Evolutionary conservation across 2,113 vertebrate genomes (phyloP).

Genomic region (Phaethon lepturus): DNA sequence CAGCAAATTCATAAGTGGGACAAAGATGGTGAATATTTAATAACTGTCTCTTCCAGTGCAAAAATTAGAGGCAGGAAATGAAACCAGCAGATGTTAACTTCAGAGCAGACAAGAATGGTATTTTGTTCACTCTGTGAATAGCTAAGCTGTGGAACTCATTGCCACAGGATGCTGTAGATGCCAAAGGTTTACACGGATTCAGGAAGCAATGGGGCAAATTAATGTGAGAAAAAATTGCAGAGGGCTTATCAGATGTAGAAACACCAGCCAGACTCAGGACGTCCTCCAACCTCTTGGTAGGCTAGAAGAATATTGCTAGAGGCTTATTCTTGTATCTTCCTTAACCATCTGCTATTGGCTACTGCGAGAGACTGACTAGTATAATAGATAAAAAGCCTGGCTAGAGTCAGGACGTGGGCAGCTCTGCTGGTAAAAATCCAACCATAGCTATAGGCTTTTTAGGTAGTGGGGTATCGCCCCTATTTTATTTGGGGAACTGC

Average conservation of each 20-base stretch:
- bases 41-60: background rate
- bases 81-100: conserved; percentile 24
- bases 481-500: background rate
- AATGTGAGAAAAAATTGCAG: background rate
- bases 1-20: background rate
- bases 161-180: background rate
- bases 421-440: background rate
- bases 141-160: background rate
- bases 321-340: background rate
- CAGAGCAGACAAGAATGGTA: background rate
- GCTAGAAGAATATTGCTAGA: background rate
- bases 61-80: conserved; percentile 10
- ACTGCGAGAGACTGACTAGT: background rate
- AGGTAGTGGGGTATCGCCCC: background rate
- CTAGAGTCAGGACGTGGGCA: background rate
- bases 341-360: background rate
- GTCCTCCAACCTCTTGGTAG: background rate
- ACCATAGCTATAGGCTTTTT: background rate
- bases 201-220: background rate
- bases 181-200: background rate
- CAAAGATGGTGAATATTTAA: background rate
- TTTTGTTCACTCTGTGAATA: background rate
- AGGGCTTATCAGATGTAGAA: background rate
- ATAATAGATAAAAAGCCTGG: background rate
- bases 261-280: background rate